Evolutionary conservation across 2,797 vertebrate species (phyloP).

Genomic region (Lagorchestes hirsutus): DNA sequence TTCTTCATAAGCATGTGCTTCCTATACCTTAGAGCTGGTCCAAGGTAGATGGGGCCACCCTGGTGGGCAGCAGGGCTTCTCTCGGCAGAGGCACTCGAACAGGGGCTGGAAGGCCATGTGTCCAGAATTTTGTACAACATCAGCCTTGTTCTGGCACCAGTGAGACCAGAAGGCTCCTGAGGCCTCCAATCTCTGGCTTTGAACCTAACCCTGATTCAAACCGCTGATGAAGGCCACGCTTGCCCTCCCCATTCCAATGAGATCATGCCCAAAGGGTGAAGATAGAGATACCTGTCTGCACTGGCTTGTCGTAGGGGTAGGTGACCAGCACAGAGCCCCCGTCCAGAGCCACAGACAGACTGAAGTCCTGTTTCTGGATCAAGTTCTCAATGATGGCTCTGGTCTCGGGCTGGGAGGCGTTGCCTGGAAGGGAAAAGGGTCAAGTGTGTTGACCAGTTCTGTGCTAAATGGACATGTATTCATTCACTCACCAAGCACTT

Average conservation of each 20-base stretch:
- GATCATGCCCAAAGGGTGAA: neutral
- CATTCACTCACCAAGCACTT: neutral
- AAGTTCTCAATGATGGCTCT: slow-evolving; percentile 93
- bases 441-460: slow-evolving; percentile 42
- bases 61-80: neutral
- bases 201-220: neutral
- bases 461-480: neutral
- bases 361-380: slow-evolving; percentile 92
- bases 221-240: neutral
- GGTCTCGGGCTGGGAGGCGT: slow-evolving; percentile 95
- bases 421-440: slow-evolving; percentile 86
- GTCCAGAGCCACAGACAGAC: slow-evolving; percentile 95
- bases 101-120: neutral
- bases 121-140: neutral
- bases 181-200: neutral
- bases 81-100: neutral
- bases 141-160: neutral
- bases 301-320: slow-evolving; percentile 96
- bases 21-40: no score
- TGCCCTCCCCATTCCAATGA: neutral
- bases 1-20: neutral
- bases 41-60: no score
- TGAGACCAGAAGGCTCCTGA: neutral
- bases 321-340: slow-evolving; percentile 95
- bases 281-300: slow-evolving; percentile 90